Conservation (phyloP, 2,113 vertebrate genomes). For the Xiphophorus maculatus region DNA sequence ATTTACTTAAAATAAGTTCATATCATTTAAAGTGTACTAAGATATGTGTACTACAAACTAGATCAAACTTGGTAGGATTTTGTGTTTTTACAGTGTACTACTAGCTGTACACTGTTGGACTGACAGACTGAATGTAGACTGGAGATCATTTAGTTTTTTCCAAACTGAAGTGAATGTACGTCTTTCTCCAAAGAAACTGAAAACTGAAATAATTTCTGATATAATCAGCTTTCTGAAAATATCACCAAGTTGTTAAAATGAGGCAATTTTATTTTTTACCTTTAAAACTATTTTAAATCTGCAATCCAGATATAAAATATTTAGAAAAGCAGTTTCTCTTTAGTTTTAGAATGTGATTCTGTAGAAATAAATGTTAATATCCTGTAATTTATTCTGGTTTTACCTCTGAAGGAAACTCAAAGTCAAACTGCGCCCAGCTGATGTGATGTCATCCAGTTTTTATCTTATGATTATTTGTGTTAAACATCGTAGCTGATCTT, state of each 20-base stretch:
- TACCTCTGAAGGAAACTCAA: not conserved
- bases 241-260: not conserved
- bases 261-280: not conserved
- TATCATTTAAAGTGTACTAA: too few relatives aligned
- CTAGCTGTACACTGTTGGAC: not conserved
- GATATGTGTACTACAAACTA: too few relatives aligned
- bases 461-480: conserved; percentile 11
- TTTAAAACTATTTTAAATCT: not conserved
- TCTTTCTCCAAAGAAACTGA: conserved; percentile 21
- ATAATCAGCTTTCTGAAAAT: conserved; percentile 4
- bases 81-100: too few relatives aligned
- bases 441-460: conserved; percentile 6
- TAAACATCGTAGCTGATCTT: conserved; percentile 22
- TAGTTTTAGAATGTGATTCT: not conserved
- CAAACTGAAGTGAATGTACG: conserved; percentile 56
- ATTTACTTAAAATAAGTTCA: too few relatives aligned
- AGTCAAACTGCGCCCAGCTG: conserved; percentile 7
- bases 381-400: not conserved
- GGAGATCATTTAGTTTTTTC: conserved; percentile 7
- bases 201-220: not conserved
- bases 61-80: too few relatives aligned
- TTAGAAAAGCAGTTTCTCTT: not conserved
- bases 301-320: not conserved
- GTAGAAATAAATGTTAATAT: not conserved
- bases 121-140: conserved; percentile 64